phyloP scores from a whole-genome alignment of 2,888 invertebrate genomes.

The Netelia inedita region DNA sequence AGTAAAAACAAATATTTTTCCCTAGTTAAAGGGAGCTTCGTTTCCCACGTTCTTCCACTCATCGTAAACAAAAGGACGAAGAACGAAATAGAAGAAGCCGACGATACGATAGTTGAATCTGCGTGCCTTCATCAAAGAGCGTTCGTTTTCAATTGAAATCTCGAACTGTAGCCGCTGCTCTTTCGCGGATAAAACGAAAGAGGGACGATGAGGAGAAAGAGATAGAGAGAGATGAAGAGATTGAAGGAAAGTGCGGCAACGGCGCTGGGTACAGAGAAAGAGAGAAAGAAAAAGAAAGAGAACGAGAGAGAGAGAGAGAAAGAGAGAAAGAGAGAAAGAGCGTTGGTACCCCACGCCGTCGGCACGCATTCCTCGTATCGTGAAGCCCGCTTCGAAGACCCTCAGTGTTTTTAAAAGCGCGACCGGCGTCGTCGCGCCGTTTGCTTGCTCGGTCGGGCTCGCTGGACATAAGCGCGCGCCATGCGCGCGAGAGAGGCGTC shows the following conservation, averaged over 20 bases:
- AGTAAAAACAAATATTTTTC: no score
- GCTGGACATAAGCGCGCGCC: conserved; percentile 37
- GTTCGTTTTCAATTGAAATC: background rate
- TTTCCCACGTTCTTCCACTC: background rate
- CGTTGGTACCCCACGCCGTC: conserved; percentile 53
- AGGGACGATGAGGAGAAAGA: background rate
- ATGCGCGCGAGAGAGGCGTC: conserved; percentile 73
- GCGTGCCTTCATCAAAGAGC: background rate
- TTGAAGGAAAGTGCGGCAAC: conserved; percentile 23
- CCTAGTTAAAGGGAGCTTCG: no score
- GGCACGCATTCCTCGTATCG: conserved; percentile 71
- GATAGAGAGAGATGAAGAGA: conserved; percentile 55
- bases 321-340: conserved; percentile 44
- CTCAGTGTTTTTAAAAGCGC: conserved; percentile 73
- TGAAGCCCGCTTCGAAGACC: conserved; percentile 39
- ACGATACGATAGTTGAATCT: background rate
- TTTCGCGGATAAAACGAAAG: conserved; percentile 13
- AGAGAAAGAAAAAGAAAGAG: conserved; percentile 22
- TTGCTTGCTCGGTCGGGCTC: conserved; percentile 29
- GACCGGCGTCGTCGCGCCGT: conserved; percentile 66
- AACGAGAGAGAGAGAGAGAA: conserved; percentile 46
- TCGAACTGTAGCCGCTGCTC: conserved; percentile 1
- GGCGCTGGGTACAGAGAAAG: conserved; percentile 7
- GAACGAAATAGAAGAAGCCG: background rate
- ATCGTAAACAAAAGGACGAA: background rate